Evolutionary conservation across 1,140 invertebrate genomes (phyloP).

Genomic region (Scaptomyza graminum): DNA sequence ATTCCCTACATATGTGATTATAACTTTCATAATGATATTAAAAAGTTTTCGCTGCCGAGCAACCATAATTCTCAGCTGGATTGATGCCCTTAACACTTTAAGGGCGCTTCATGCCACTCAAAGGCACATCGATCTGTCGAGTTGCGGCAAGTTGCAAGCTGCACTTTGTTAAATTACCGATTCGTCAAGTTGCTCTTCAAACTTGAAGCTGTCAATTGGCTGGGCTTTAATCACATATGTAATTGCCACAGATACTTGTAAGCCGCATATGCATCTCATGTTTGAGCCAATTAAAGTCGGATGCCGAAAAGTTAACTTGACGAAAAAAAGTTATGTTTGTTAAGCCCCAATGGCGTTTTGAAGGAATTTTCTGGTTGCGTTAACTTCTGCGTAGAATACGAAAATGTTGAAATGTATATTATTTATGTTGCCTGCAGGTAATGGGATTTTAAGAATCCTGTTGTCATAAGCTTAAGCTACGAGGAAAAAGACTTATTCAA

Average conservation of each 20-base stretch:
- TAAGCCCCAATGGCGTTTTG: not conserved
- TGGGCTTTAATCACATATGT: slow-evolving; percentile 1
- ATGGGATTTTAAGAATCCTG: not conserved
- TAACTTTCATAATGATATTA: not conserved
- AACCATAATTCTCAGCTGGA: not conserved
- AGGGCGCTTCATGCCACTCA: slow-evolving; percentile 4
- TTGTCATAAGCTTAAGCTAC: not conserved
- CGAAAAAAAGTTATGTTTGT: not conserved
- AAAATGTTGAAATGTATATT: not conserved
- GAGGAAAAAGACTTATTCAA: not conserved
- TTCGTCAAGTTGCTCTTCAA: slow-evolving; percentile 6
- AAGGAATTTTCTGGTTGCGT: not conserved
- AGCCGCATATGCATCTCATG: not conserved
- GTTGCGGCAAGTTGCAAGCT: slow-evolving; percentile 11
- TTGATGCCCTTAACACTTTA: not conserved
- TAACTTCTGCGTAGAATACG: not conserved
- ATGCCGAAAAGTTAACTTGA: too few species aligned
- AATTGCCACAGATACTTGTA: not conserved
- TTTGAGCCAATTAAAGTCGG: not conserved
- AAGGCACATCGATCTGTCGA: slow-evolving; percentile 8
- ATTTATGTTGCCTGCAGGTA: not conserved
- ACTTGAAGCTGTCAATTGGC: slow-evolving; percentile 1
- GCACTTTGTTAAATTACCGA: slow-evolving; percentile 29
- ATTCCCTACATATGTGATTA: too few species aligned
- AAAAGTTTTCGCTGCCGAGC: not conserved